phyloP scores from a whole-genome alignment of 2,113 vertebrate genomes.

The Rissa tridactyla region DNA sequence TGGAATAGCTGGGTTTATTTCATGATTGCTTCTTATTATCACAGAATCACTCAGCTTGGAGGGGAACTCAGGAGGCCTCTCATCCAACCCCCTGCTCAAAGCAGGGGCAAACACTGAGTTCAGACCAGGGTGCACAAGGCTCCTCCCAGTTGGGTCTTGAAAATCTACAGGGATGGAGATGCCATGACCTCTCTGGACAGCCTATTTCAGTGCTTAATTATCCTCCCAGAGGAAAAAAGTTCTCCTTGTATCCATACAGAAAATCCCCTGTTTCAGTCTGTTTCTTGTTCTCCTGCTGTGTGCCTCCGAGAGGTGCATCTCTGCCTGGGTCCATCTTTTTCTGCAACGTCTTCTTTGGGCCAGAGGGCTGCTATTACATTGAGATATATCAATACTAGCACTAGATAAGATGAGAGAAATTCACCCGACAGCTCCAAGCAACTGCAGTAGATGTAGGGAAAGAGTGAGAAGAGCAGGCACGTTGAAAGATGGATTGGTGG shows the following conservation, averaged over 20 bases:
- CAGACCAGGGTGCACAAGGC: background rate
- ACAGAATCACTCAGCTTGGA: background rate
- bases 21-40: background rate
- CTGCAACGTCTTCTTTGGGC: background rate
- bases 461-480: background rate
- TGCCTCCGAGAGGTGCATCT: background rate
- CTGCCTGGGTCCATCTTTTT: background rate
- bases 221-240: background rate
- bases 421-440: background rate
- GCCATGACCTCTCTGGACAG: background rate
- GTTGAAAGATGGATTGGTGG: background rate
- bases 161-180: background rate
- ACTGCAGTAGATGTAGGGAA: background rate
- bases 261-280: background rate
- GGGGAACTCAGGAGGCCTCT: background rate
- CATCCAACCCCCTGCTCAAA: too few species aligned
- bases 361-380: accelerated
- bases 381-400: too few species aligned
- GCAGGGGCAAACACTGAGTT: background rate
- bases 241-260: background rate
- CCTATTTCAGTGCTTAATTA: background rate
- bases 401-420: background rate
- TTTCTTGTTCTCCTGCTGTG: accelerated
- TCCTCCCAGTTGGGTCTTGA: background rate
- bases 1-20: background rate